phyloP scores from a whole-genome alignment of 2,888 invertebrate genomes.

The Ectobius pallidus region DNA sequence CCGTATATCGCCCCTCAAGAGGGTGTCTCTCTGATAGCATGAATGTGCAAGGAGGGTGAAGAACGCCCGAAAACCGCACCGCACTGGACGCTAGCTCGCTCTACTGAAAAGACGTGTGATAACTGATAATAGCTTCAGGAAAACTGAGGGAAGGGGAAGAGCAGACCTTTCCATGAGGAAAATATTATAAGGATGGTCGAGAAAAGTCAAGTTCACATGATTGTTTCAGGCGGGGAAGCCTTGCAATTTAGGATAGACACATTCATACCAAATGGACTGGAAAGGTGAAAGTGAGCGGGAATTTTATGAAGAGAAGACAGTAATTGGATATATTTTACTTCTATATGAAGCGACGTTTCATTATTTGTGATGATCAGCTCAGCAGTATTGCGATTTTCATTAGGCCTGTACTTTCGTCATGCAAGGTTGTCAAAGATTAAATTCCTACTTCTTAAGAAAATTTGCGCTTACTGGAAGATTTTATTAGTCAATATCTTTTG shows the following conservation, averaged over 20 bases:
- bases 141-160: not conserved
- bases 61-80: not conserved
- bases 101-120: conserved; percentile 28
- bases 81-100: not conserved
- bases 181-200: not conserved
- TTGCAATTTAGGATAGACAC: not conserved
- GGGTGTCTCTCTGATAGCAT: not conserved
- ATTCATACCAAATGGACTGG: not conserved
- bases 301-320: not conserved
- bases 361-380: no score
- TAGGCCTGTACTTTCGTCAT: no score
- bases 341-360: no score
- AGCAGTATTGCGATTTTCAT: no score
- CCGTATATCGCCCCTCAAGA: conserved; percentile 6
- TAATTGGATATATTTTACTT: not conserved
- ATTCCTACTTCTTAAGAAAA: no score
- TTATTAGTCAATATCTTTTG: no score
- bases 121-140: conserved; percentile 20
- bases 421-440: no score
- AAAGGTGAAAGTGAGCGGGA: not conserved
- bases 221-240: conserved; percentile 3
- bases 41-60: conserved; percentile 5
- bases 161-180: not conserved
- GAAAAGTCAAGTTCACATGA: not conserved
- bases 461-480: no score